Percentiles rank a stretch among this genome's conserved stretches.
These are phyloP conservation scores for Sciurus niger DNA, from an alignment of 2,113 vertebrate genomes.

Conservation along the genomic window DNA sequence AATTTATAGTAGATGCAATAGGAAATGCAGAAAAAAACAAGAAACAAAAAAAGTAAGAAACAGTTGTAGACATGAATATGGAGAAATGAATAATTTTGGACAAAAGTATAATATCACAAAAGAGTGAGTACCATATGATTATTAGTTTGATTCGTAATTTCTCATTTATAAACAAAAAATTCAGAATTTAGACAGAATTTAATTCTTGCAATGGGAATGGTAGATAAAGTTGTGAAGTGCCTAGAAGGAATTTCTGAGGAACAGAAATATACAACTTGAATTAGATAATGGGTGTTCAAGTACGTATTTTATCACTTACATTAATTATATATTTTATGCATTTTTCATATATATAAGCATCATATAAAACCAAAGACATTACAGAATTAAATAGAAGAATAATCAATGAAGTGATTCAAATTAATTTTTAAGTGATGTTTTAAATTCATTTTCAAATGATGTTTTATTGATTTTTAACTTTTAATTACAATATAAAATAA, in stretches of 20 bases:
- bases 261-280: not conserved
- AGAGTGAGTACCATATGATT: not conserved
- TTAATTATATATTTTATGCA: not conserved
- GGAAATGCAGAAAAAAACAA: not conserved
- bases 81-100: not conserved
- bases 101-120: not conserved
- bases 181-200: not conserved
- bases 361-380: not conserved
- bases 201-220: not conserved
- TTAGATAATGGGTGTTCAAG: not conserved
- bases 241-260: not conserved
- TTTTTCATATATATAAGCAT: not conserved
- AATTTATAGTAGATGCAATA: not conserved
- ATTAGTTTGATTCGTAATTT: not conserved
- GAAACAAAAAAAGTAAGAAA: too few relatives aligned
- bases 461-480: not conserved
- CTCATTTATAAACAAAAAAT: not conserved
- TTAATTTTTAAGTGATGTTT: not conserved
- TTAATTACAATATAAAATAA: conserved; percentile 45
- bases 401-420: not conserved
- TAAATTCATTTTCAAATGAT: not conserved
- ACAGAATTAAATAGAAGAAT: not conserved
- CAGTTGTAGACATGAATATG: not conserved
- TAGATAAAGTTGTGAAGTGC: not conserved
- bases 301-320: not conserved